These are phyloP conservation scores for Catonia carolina DNA, from an alignment of 2,888 invertebrate genomes.

Conservation along the genomic window DNA sequence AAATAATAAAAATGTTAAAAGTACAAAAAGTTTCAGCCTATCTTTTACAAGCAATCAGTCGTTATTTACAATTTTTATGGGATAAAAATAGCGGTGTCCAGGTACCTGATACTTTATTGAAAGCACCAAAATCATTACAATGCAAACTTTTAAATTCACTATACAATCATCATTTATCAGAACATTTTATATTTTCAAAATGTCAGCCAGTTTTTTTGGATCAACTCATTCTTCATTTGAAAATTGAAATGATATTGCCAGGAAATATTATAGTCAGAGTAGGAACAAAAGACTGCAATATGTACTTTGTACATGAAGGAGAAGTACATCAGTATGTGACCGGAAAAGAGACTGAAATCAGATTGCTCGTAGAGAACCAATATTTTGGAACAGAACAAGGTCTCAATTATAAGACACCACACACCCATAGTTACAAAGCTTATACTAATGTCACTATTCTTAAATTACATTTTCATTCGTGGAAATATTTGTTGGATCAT, in stretches of 20 bases:
- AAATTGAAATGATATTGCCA: neutral
- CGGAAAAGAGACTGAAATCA: neutral
- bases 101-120: neutral
- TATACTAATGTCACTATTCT: neutral
- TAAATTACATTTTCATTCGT: neutral
- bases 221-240: neutral
- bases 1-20: neutral
- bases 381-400: neutral
- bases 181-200: neutral
- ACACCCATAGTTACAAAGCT: neutral
- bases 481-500: neutral
- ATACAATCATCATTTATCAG: neutral
- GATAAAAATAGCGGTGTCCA: neutral
- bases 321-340: neutral
- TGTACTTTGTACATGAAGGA: conserved; percentile 3
- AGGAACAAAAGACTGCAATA: neutral
- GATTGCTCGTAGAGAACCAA: neutral
- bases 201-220: neutral
- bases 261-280: neutral
- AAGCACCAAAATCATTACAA: neutral
- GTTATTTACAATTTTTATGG: conserved; percentile 1
- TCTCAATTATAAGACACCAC: neutral
- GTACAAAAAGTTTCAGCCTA: neutral
- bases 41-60: neutral
- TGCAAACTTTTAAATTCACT: neutral